Base-by-base conservation (phyloP, 1,140 invertebrate species). In the Augochlora pura region DNA sequence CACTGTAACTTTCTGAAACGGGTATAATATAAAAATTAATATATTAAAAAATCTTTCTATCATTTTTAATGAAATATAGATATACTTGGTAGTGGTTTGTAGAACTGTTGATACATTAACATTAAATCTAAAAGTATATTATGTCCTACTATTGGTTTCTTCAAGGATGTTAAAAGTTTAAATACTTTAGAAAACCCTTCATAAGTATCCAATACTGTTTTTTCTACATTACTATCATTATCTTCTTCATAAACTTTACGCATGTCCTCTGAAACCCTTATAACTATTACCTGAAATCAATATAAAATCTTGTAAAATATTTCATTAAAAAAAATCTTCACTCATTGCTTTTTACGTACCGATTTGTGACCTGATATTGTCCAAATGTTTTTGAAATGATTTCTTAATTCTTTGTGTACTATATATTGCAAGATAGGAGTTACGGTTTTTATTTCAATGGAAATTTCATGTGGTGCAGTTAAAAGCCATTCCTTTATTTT, bases 81-180 rank as follows among this genome's bases (percentile, higher is more conserved):
- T 64, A 90, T 91, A 95, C 94, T 84, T 84, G 96, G 96, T 32
- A 97, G 90, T 2, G 94, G 93, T 63, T 94, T 93, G 83, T 95
- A 94, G 90, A 97, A 97, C 84, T 96, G 95, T 83, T 95, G 94
- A 88, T 96, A 94, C 63, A 97, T 90, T 60, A 97, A 93, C 81
- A 97, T 90, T 7, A 96, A 87, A 91, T 97, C 97, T 72, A 95
- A 88, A 54, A 96, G 93, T 52, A 95, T 87, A 91, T 97, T 97
- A 90, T 97, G 96, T 0, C 96, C 96, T 52, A 97, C 90, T 49
- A 97, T 93, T 27, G 96, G 96, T 93, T 96, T 96, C 80, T 95
- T 94, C 21, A 93, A 87, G 5, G 89, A 85, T 18, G 91, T 88
- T 8, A 97, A 87, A 0, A 95, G 80, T 59, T 94, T 91, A 77